Evolutionary conservation across 2,797 vertebrate species (phyloP), one percentile per base, ranked within the genome.

Genomic region (Macropodus opercularis): DNA sequence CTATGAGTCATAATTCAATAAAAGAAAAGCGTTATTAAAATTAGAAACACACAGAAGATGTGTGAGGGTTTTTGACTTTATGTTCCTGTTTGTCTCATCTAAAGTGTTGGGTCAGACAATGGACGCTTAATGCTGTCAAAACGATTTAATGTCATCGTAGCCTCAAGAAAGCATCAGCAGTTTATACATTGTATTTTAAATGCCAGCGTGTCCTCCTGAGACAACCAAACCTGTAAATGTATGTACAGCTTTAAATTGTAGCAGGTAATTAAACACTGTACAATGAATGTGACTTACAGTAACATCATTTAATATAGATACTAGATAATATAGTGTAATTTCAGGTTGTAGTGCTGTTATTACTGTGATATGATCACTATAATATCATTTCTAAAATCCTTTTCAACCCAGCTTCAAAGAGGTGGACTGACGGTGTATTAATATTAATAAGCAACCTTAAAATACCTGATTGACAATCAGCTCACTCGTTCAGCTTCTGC

Each of bases 1-100:
- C 68, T 50, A 57, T 62, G 76, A 79, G 44, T 67, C 78, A 81
- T 59, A 67, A 74, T 74, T 74, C 58, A 67, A 51, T 60, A 52
- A 66, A 63, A 50, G 34, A 46, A 70, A 83, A 68, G 17, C 17
- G 17, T 24, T 21, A 43, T 18, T 19, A 58, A 34, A 48, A 43
- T 46, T 54, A 58, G 23, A 2, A 23, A 57, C 51, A n/a, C 11
- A 19, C 35, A 8, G 17, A 12, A 17, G n/a, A 41, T 51, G 15
- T 59, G 29, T 7, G 14, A 29, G 0, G 9, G 27, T 54, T 44
- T 38, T 52, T n/a, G 50, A 12, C 11, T 34, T 52, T 35, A 29
- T 54, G 22, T 32, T 10, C 13, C 13, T n/a, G 34, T 65, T 64
- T 39, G 29, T 65, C 35, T 39, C 18, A 15, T 46, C 18, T 39